Evolutionary conservation across 1,140 invertebrate species (phyloP), one percentile per base, ranked within the genome.

Genomic region (Caenorhabditis tropicalis): DNA sequence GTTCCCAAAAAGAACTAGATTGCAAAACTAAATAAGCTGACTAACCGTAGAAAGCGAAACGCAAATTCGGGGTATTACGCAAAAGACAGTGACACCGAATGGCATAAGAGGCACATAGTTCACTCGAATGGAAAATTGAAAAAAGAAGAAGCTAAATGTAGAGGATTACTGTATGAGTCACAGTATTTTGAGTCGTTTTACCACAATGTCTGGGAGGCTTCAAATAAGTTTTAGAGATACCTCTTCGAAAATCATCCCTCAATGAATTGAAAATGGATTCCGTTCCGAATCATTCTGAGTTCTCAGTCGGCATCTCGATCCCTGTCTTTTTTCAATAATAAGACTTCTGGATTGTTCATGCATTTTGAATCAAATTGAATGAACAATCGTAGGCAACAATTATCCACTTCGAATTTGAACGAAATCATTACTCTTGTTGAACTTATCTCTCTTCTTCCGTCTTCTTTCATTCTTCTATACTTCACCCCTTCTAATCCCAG

Each of bases 51-150:
- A 74, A 74, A 74, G 65, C 65, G 65, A 74, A 74, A 74, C 33
- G 65, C 65, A 74, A 74, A 74, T 74, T 74, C 65, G 65, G 65
- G 65, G 65, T 43, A 43, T 74, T 74, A 74, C 65, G 65, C 65
- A 74, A 74, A 74, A 74, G 39, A 43, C 58, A 36, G 29, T 27
- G 27, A 9, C 27, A 65, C 31, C 36, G 33, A 74, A 74, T 74
- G 19, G 36, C 65, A 74, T 74, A 74, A 43, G 65, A 43, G 65
- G 65, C 36, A 74, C 65, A 74, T 74, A 74, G 65, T 74, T 74
- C 65, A 74, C 24, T 36, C 19, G 58, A 29, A 29, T 65, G 58
- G 6, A 36, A 15, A 33, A 43, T 19, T 19, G n/a, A 27, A 74
- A 24, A 46, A 74, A 43, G 36, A n/a, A 43, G 9, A 74, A 74